Conservation (phyloP, 2,797 vertebrate genomes). For the Carcharodon carcharias region DNA sequence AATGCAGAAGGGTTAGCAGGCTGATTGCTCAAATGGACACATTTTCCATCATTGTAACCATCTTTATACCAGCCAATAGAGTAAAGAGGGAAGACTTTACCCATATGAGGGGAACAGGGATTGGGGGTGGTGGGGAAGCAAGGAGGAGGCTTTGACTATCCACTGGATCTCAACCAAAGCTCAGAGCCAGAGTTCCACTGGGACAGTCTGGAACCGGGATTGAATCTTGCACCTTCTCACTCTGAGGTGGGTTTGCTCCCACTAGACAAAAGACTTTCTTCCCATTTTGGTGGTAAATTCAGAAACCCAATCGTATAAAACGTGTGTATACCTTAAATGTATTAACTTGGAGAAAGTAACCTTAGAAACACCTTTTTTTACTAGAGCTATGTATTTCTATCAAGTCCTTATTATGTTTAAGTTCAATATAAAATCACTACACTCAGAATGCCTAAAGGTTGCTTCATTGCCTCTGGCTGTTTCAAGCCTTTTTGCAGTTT, state of each 20-base stretch:
- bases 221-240: neutral
- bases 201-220: neutral
- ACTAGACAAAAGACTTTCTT: too few relatives aligned
- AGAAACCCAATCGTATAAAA: neutral
- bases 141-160: neutral
- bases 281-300: neutral
- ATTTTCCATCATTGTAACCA: too few relatives aligned
- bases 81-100: too few relatives aligned
- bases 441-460: neutral
- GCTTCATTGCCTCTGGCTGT: neutral
- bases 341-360: neutral
- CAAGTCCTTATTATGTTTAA: neutral
- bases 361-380: neutral
- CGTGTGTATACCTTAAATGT: neutral
- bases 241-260: neutral
- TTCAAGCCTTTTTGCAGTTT: neutral
- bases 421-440: neutral
- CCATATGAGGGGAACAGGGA: too few relatives aligned
- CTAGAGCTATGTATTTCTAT: neutral
- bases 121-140: too few relatives aligned
- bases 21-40: too few relatives aligned
- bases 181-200: too few relatives aligned
- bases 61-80: too few relatives aligned
- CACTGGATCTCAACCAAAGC: neutral
- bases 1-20: too few relatives aligned